Percentiles rank a stretch among this genome's conserved stretches.
Evolutionary conservation across 2,113 vertebrate species (phyloP).

Genomic region (Tyto alba): DNA sequence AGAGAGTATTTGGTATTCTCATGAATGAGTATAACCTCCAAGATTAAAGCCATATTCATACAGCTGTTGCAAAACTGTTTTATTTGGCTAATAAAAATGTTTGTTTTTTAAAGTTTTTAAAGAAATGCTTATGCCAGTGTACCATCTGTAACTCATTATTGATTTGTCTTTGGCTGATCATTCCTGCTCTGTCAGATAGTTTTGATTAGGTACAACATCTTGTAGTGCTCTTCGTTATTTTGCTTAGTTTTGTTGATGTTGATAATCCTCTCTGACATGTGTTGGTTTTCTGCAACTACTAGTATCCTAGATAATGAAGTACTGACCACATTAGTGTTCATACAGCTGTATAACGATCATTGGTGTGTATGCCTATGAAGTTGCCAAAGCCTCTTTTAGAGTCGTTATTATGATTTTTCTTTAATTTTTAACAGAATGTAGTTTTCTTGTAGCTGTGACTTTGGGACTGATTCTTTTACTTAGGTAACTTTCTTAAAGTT

Average conservation of each 20-base stretch:
- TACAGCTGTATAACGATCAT: not conserved
- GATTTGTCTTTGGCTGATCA: not conserved
- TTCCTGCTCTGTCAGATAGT: not conserved
- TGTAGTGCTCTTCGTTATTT: not conserved
- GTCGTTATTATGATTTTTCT: not conserved
- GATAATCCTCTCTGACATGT: fast-evolving
- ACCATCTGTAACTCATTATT: not conserved
- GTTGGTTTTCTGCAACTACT: not conserved
- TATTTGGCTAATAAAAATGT: not conserved
- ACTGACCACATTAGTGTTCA: not conserved
- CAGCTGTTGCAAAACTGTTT: not conserved
- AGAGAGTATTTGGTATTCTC: not conserved
- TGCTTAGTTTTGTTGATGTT: not conserved
- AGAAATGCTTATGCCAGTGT: not conserved
- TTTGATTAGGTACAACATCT: not conserved
- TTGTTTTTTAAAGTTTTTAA: not conserved
- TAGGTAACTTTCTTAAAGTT: not conserved
- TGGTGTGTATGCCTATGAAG: not conserved
- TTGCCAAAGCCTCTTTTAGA: not conserved
- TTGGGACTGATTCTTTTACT: not conserved
- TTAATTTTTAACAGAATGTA: not conserved
- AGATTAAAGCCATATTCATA: not conserved
- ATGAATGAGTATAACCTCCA: not conserved
- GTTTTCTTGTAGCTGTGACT: not conserved
- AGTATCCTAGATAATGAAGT: not conserved